Conservation (phyloP, 2,888 invertebrate genomes). For the Ashinkailepas kermadecensis region DNA sequence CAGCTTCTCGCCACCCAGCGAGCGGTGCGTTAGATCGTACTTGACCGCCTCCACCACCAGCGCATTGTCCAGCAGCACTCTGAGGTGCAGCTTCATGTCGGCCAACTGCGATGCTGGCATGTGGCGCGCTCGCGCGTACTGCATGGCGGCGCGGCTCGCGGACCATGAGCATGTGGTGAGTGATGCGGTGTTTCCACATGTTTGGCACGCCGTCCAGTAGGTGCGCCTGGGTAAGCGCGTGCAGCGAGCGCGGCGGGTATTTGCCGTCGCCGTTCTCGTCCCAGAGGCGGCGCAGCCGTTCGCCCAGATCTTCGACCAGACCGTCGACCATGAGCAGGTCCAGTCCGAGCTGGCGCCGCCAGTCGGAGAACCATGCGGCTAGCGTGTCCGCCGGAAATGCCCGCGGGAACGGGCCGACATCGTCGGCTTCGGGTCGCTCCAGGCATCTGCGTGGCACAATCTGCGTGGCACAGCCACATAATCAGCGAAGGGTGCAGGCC, state of each 20-base stretch:
- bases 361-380: slow-evolving; percentile 38
- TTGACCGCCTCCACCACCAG: slow-evolving; percentile 58
- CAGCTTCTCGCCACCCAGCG: slow-evolving; percentile 47
- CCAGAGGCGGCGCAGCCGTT: background rate
- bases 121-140: slow-evolving; percentile 57
- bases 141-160: slow-evolving; percentile 59
- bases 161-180: slow-evolving; percentile 74
- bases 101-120: slow-evolving; percentile 50
- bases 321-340: slow-evolving; percentile 64
- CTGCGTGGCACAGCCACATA: slow-evolving; percentile 70
- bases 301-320: slow-evolving; percentile 53
- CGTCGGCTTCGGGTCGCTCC: slow-evolving; percentile 48
- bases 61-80: slow-evolving; percentile 56
- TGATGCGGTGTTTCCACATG: slow-evolving; percentile 65
- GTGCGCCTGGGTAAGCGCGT: slow-evolving; percentile 66
- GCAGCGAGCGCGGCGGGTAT: slow-evolving; percentile 78
- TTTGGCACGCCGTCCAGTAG: slow-evolving; percentile 57
- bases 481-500: slow-evolving; percentile 69
- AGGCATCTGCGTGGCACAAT: slow-evolving; percentile 68
- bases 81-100: slow-evolving; percentile 45
- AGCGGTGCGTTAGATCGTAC: slow-evolving; percentile 53
- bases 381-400: slow-evolving; percentile 40
- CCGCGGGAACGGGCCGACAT: slow-evolving; percentile 36
- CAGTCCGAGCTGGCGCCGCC: slow-evolving; percentile 41
- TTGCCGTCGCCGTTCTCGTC: slow-evolving; percentile 40